phyloP scores from a whole-genome alignment of 2,888 invertebrate species.

The Autographa pulchrina region DNA sequence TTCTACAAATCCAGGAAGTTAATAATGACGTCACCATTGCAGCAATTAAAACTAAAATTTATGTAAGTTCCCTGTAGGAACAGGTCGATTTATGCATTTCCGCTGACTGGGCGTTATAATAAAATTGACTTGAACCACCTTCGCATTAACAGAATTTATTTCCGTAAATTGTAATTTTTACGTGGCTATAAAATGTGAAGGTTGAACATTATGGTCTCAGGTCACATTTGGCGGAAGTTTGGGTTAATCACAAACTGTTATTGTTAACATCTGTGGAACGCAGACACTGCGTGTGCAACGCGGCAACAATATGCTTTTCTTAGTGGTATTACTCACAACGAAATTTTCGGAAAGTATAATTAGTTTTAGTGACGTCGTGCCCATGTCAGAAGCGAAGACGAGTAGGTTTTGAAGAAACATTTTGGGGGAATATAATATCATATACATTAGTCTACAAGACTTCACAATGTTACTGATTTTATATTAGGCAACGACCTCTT shows the following conservation, averaged over 20 bases:
- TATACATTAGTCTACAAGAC: background rate
- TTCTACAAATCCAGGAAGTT: conserved; percentile 11
- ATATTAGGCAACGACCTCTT: no score
- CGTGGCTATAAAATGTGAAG: conserved; percentile 68
- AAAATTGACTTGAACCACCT: conserved; percentile 57
- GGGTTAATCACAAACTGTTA: conserved; percentile 51
- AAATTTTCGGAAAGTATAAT: background rate
- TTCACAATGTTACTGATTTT: no score
- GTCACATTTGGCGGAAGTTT: conserved; percentile 70
- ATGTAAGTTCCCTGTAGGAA: conserved; percentile 53
- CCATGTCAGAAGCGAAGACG: background rate
- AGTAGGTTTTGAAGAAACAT: background rate
- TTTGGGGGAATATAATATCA: background rate
- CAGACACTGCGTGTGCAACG: conserved; percentile 25
- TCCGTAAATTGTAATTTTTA: conserved; percentile 67
- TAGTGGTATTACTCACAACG: conserved; percentile 29
- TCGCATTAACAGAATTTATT: conserved; percentile 62
- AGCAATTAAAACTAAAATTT: conserved; percentile 58
- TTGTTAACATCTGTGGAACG: conserved; percentile 45
- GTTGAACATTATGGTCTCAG: conserved; percentile 57
- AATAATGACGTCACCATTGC: conserved; percentile 21
- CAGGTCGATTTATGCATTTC: conserved; percentile 59
- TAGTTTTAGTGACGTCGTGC: background rate
- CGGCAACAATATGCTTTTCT: conserved; percentile 24
- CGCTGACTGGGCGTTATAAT: conserved; percentile 56